Evolutionary conservation across 2,113 vertebrate genomes (phyloP).

Genomic region (Charina bottae): DNA sequence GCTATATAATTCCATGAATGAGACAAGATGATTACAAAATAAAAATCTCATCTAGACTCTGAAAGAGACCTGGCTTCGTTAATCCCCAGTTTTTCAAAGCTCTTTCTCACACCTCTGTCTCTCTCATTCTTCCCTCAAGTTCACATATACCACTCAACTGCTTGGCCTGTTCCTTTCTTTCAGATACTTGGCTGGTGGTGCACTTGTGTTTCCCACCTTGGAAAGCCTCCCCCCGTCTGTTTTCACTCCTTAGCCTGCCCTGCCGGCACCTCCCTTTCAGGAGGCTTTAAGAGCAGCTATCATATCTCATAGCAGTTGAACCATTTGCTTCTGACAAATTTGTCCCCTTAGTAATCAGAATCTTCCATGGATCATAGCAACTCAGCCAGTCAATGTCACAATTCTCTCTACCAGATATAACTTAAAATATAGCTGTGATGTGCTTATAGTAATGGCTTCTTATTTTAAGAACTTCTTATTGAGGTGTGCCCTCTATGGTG

Average conservation of each 20-base stretch:
- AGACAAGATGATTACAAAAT: not conserved
- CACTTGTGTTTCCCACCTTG: not conserved
- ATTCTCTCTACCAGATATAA: not conserved
- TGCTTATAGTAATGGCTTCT: not conserved
- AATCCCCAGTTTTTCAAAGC: not conserved
- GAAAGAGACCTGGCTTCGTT: not conserved
- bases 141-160: not conserved
- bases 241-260: not conserved
- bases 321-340: constrained; percentile 9
- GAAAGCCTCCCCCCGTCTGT: not conserved
- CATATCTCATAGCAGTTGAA: not conserved
- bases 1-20: not conserved
- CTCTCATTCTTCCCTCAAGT: not conserved
- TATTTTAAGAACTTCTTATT: not conserved
- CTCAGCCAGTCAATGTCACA: not conserved
- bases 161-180: not conserved
- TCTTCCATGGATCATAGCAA: not conserved
- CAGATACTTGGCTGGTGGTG: not conserved
- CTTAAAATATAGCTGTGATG: not conserved
- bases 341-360: not conserved
- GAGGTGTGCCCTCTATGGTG: not conserved
- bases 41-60: not conserved
- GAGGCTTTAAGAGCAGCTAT: not conserved
- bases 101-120: not conserved
- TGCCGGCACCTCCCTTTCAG: not conserved